Evolutionary conservation across 35 echinoderm and acorn worm species (phyloP), one percentile per base, ranked within the genome.

Genomic region (Acanthaster planci): DNA sequence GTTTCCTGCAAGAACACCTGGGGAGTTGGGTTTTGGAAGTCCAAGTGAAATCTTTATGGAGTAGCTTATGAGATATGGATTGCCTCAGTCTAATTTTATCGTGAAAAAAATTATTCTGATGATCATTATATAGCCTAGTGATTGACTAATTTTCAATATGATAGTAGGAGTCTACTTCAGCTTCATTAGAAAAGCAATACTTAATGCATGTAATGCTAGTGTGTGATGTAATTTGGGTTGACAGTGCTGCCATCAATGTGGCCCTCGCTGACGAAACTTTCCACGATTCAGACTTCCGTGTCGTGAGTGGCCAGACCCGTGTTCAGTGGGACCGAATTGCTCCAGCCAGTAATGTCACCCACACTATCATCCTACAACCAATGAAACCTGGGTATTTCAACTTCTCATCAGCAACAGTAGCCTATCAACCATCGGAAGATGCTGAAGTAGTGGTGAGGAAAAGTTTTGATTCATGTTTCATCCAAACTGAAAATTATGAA

Each of bases 271-370:
- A 99, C 35, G 92, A 99, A 21, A 94, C 92, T 67, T 99, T 99
- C 79, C 82, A 78, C 1, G 85, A 85, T 14, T 17, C 80, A 0
- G 88, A 99, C 21, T 99, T 99, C 76, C 26, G 34, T 17, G 60
- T 90, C 0, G 78, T 99, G 51, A 90, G 76, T 27, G 96, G 96
- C 38, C 84, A 91, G 51, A 76, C 86, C 0, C 38, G 81, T 15
- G 92, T 99, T 6, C 85, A 82, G 53, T 99, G 96, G 96, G 96
- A 99, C 31, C 80, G 96, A 26, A 94, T 99, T 88, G 88, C 96
- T 19, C 96, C 96, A 6, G 96, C 88, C 9, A 99, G 92, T 52
- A 99, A 99, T 34, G 92, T 99, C 19, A 86, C 92, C 5, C 96
- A 99, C 78, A 80, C 84, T 9, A 81, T 99, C 5, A 99, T 99